Base-by-base conservation (phyloP, 2,888 invertebrate species). In the Choreutis nemorana region DNA sequence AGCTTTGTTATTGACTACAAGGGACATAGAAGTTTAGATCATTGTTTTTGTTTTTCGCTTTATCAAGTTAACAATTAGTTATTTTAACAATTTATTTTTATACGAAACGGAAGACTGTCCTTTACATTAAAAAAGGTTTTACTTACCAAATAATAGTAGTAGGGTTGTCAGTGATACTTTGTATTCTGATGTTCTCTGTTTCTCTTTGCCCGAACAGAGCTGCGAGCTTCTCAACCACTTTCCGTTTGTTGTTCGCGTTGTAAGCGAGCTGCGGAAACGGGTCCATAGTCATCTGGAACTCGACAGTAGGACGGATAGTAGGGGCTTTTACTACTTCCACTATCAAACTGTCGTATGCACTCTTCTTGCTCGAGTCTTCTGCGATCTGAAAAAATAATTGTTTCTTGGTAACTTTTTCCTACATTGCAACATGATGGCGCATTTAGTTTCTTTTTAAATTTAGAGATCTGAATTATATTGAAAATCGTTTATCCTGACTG, bases 251-350 rank as follows among this genome's bases (percentile, higher is more conserved):
- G 14, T 77, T 68, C 0, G 92, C 87, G 30, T 87, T 87, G 49
- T 86, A 84, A 0, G 82, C 82, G 39, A 93, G 87, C 18, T 82
- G 81, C 5, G 87, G 83, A 55, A 85, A 86, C 0, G 85, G 82
- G 40, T 87, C 87, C 51, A 94, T 70, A 1, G 86, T 88, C 81
- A 93, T 88, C 40, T 87, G 88, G 65, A 94, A 92, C 55, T 91
- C 89, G 0, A 91, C 86, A 11, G 85, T 88, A 31, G 87, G 91
- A 1, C 82, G 78, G 33, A 82, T 81, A 25, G 82, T 79, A 0
- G 84, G 83, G 0, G 86, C 83, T 31, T 83, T 81, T 36, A 82
- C 83, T 0, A 91, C 91, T 32, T 86, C 86, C 2, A 92, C 90
- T 33, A 88, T 86, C 8, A 90, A 67, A 32, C 89, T 90, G 64